Evolutionary conservation across 2,113 vertebrate genomes (phyloP).

Genomic region (Eurystomus gularis): DNA sequence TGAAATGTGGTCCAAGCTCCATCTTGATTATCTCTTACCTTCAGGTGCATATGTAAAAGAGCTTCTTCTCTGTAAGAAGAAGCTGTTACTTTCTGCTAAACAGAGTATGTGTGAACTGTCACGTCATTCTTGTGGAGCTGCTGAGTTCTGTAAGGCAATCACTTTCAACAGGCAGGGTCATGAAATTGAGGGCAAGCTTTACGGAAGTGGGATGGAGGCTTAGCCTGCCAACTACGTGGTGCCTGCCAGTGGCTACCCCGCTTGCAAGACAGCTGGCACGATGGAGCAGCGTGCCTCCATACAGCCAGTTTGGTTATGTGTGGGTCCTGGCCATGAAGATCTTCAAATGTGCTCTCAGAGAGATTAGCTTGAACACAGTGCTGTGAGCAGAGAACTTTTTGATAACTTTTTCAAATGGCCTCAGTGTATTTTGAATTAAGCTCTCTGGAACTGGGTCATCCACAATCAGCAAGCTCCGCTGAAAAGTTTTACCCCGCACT

Average conservation of each 20-base stretch:
- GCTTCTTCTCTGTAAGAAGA: background rate
- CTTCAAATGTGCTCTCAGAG: background rate
- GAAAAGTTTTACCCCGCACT: background rate
- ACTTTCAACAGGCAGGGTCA: background rate
- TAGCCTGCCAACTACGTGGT: background rate
- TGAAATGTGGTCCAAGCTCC: background rate
- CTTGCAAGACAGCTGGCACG: no score
- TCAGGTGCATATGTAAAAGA: background rate
- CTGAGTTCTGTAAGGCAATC: no score
- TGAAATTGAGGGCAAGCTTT: background rate
- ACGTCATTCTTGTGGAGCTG: background rate
- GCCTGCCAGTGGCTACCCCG: no score
- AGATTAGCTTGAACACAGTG: background rate
- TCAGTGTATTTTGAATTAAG: background rate
- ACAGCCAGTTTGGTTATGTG: background rate
- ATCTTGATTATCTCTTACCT: background rate
- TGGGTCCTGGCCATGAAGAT: background rate
- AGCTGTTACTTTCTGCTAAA: background rate
- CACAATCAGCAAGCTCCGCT: background rate
- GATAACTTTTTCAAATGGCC: background rate
- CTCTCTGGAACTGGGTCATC: background rate
- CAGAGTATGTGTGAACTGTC: background rate
- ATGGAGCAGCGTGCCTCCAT: background rate
- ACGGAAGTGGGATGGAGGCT: background rate
- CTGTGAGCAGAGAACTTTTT: background rate